Evolutionary conservation across 2,797 vertebrate species (phyloP), one percentile per base, ranked within the genome.

Genomic region (Ctenosaura bakeri): DNA sequence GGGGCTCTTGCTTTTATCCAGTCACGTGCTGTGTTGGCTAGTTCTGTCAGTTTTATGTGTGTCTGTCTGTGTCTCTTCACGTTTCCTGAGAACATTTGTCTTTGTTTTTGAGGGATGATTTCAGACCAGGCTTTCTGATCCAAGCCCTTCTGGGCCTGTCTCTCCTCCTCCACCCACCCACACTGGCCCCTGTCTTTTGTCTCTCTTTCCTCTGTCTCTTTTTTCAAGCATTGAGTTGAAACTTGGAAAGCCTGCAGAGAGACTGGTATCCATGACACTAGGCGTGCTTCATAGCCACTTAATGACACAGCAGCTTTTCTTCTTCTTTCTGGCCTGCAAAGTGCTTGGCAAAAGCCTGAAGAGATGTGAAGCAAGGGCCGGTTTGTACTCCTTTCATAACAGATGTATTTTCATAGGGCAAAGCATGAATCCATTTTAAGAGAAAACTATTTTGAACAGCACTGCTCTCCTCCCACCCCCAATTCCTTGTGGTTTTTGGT

Each of bases 331-430:
- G 20, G 18, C 59, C 1, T 38, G 42, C 18, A 24, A 38, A 56
- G 9, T 83, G n/a, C 50, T 9, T 12, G 8, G 38, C 24, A 38
- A 66, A 35, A 14, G 35, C 73, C 50, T 64, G 32, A 64, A 35
- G 77, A 35, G 71, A 38, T n/a, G 13, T 62, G 32, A 83, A 80
- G 71, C 80, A 83, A 81, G 79, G n/a, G 74, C 76, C 54, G 89
- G 83, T 87, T 71, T 77, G 79, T 80, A 90, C 83, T 82, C 73
- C 92, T 91, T 89, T 74, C 79, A 90, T 59, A 46, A 89, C 46
- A 91, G 86, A 88, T 91, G 86, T 91, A 86, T 95, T 95, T 95
- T 93, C 94, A 93, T 92, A 90, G 85, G 42, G 46, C 46, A 35
- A 54, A 1, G 82, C 54, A 81, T 86, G 32, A 50, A 90, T 62